These are phyloP conservation scores for Pluvianellus socialis DNA, from an alignment of 2,113 vertebrate species.

Conservation along the genomic window DNA sequence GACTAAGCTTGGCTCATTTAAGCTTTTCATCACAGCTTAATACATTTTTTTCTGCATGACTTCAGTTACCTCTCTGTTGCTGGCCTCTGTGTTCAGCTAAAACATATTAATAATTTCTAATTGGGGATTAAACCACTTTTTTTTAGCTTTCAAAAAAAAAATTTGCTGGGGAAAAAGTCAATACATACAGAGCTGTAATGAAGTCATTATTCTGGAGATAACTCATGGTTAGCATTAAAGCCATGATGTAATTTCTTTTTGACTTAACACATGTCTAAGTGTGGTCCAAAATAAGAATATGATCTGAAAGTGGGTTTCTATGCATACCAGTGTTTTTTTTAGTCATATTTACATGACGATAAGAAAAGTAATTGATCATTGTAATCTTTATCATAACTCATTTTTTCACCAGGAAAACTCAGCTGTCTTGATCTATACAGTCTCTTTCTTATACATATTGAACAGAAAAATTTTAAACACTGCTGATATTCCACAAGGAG, in stretches of 20 bases:
- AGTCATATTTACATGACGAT: not conserved
- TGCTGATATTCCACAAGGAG: not conserved
- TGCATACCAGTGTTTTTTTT: not conserved
- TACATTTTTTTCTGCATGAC: not conserved
- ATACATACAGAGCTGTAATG: not conserved
- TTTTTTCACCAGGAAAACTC: not conserved
- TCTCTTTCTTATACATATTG: not conserved
- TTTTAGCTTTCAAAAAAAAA: not conserved
- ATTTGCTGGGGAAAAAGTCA: fast-evolving
- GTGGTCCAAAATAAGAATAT: not conserved
- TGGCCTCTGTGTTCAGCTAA: not conserved
- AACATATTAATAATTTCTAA: not conserved
- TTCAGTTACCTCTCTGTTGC: not conserved
- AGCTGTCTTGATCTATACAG: not conserved
- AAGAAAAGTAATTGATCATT: not conserved
- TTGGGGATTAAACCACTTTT: not conserved
- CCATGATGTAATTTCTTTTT: not conserved
- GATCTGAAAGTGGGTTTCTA: not conserved
- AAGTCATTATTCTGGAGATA: not conserved
- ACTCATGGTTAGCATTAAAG: not conserved
- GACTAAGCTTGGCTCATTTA: not conserved
- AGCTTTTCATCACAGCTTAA: not conserved
- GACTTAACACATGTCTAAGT: not conserved
- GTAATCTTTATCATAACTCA: not conserved
- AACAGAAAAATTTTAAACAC: not conserved